These are phyloP conservation scores for Eupithecia vulgata DNA, from an alignment of 2,888 invertebrate genomes.

Conservation along the genomic window DNA sequence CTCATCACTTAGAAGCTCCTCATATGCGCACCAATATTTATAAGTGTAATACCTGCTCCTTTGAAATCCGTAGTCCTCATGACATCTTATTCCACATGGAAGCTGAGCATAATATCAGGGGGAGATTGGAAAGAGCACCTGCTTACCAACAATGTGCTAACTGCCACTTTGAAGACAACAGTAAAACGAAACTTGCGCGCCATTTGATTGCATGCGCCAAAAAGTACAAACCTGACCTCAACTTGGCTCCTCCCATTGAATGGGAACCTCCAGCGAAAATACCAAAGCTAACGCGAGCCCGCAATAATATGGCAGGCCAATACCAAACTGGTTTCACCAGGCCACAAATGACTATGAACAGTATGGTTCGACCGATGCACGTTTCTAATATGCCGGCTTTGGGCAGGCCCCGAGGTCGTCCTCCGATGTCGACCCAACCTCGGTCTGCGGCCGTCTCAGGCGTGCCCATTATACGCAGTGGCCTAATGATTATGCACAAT, in stretches of 20 bases:
- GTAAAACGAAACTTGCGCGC: conserved; percentile 94
- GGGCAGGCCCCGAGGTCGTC: conserved; percentile 78
- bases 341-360: conserved; percentile 78
- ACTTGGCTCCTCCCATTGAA: conserved; percentile 93
- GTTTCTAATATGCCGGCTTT: conserved; percentile 66
- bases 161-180: conserved; percentile 97
- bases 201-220: conserved; percentile 96
- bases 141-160: conserved; percentile 97
- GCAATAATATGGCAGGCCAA: conserved; percentile 72
- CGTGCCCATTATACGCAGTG: conserved; percentile 79
- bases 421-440: conserved; percentile 65
- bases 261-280: conserved; percentile 98
- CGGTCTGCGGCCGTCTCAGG: conserved; percentile 71
- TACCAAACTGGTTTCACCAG: conserved; percentile 80
- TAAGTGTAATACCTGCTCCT: conserved; percentile 93
- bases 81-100: conserved; percentile 97
- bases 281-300: conserved; percentile 85
- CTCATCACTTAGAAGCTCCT: conserved; percentile 95
- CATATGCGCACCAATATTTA: conserved; percentile 95
- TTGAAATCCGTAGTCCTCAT: conserved; percentile 93
- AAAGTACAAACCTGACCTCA: conserved; percentile 95
- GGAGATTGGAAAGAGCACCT: conserved; percentile 93
- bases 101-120: conserved; percentile 94
- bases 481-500: conserved; percentile 88
- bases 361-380: conserved; percentile 68